phyloP scores from a whole-genome alignment of 2,888 invertebrate species.

The Oeneis ivallda region DNA sequence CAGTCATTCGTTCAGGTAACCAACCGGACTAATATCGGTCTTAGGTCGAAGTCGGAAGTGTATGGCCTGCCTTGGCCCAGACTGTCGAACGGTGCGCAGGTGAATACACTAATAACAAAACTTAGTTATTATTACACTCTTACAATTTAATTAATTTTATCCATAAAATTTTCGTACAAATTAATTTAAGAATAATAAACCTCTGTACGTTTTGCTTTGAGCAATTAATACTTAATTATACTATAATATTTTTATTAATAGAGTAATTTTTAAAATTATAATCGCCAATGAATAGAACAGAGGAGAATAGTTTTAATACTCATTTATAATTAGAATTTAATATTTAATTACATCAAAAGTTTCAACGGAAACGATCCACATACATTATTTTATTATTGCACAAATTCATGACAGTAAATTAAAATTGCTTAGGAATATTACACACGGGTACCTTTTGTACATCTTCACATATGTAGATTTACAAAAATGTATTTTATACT shows the following conservation, averaged over 20 bases:
- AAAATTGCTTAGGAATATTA: not conserved
- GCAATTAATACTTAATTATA: constrained; percentile 28
- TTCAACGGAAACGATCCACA: not conserved
- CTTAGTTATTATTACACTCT: constrained; percentile 9
- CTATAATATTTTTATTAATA: not conserved
- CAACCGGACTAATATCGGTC: no score
- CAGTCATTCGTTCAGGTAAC: no score
- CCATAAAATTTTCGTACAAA: constrained; percentile 33
- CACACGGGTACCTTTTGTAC: not conserved
- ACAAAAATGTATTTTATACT: no score
- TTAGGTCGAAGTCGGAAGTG: not conserved
- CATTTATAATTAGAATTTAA: constrained; percentile 10
- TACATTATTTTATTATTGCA: constrained; percentile 7
- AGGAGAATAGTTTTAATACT: constrained; percentile 6
- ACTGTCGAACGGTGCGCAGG: not conserved
- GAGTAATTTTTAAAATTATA: constrained; percentile 5
- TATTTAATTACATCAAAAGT: constrained; percentile 12
- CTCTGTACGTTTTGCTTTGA: constrained; percentile 31
- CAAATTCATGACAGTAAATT: constrained; percentile 9
- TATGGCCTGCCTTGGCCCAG: not conserved
- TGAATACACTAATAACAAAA: constrained; percentile 20
- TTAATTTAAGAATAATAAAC: constrained; percentile 28
- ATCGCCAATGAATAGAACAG: constrained; percentile 3
- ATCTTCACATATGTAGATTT: not conserved
- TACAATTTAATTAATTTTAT: constrained; percentile 27